Percentiles rank a stretch among this genome's conserved stretches.
Conservation (phyloP, 2,888 invertebrate genomes). For the Halictus ligatus region DNA sequence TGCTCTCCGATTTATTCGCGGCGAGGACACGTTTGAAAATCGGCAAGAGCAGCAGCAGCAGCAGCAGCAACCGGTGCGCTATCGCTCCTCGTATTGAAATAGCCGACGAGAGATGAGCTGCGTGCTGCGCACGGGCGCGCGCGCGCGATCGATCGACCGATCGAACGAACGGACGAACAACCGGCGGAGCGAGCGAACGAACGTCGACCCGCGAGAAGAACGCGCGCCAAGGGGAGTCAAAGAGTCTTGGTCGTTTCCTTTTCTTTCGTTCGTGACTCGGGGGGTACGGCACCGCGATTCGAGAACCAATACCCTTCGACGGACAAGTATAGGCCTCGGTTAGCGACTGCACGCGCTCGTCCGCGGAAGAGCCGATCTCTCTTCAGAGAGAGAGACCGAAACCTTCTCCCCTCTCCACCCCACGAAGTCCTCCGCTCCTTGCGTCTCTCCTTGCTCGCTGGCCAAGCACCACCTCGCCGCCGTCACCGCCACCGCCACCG, state of each 20-base stretch:
- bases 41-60: not conserved
- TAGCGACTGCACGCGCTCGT: conserved; percentile 82
- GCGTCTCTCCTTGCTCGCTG: conserved; percentile 24
- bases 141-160: conserved; percentile 48
- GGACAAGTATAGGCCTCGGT: conserved; percentile 81
- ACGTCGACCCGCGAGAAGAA: conserved; percentile 53
- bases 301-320: conserved; percentile 80
- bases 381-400: conserved; percentile 71
- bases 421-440: conserved; percentile 34
- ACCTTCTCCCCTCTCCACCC: conserved; percentile 66
- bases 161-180: conserved; percentile 31
- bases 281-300: conserved; percentile 67
- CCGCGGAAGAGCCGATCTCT: conserved; percentile 79
- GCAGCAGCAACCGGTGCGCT: conserved; percentile 8
- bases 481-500: conserved; percentile 53
- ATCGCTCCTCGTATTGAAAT: conserved; percentile 25
- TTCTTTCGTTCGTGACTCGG: conserved; percentile 50
- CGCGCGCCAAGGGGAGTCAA: conserved; percentile 59
- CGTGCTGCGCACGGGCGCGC: conserved; percentile 29
- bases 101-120: conserved; percentile 23
- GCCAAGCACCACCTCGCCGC: conserved; percentile 51
- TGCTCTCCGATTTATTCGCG: not conserved
- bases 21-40: not conserved
- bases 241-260: conserved; percentile 48
- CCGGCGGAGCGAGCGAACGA: conserved; percentile 46